Base-by-base conservation (phyloP, 2,797 vertebrate genomes). In the Naso thynnoides region DNA sequence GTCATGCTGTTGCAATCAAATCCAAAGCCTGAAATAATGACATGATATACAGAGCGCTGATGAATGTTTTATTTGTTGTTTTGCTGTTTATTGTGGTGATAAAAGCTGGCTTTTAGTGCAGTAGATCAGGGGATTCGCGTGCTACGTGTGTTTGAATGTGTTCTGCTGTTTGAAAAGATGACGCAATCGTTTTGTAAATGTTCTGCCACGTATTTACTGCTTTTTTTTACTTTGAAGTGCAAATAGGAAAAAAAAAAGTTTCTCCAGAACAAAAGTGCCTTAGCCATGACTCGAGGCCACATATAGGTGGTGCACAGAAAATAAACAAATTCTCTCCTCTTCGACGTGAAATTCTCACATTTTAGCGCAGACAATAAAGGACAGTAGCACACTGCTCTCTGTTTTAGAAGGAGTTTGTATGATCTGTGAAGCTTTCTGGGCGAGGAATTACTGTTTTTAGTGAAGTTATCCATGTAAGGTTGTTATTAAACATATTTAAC, bases 221-320 rank as follows among this genome's bases (percentile, higher is more conserved):
- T n/a, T 73, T 79, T 73, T 79, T 82, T 81, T 36, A 50, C 57
- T 76, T 70, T 49, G 24, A 70, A 67, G 59, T 54, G 76, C 67
- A 79, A 84, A 66, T n/a, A 72, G 55, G 47, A 56, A 62, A 91
- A 21, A 48, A 57, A 69, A 31, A 26, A 8, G 27, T 69, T 70
- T 94, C 91, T 85, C 79, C 74, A 93, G 67, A 93, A 95, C 97
- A n/a, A 36, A 36, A 36, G 97, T 98, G 97, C 97, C 97, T 98
- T 97, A 96, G 95, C 93, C 92, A 93, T 95, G 94, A 94, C 94
- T 73, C 92, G 93, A 95, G 95, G 95, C 69, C 71, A 93, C 83
- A 90, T 74, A 94, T 83, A 91, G 90, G 54, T 56, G 61, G 36
- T 83, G 76, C 87, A 91, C 80, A 93, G 90, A 67, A 27, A 36